These are phyloP conservation scores for Aselliscus stoliczkanus DNA, from an alignment of 2,797 vertebrate genomes.

Conservation along the genomic window DNA sequence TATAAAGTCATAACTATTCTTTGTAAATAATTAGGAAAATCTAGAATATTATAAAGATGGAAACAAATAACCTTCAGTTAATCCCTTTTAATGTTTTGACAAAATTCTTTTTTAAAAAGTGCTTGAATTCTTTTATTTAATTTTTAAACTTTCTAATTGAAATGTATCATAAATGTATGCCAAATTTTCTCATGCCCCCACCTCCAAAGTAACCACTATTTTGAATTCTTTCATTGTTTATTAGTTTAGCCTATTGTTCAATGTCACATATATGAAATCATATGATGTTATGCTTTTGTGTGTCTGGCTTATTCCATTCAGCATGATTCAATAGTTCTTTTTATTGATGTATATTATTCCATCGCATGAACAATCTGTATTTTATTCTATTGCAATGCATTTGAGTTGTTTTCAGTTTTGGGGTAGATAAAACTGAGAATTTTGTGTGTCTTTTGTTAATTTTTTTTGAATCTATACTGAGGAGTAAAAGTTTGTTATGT, in stretches of 20 bases:
- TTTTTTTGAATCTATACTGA: neutral
- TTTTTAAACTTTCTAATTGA: neutral
- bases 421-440: neutral
- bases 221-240: neutral
- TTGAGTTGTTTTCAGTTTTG: neutral
- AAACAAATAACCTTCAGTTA: neutral
- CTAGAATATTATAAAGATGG: neutral
- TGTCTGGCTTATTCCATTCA: neutral
- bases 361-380: neutral
- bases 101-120: neutral
- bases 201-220: neutral
- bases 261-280: neutral
- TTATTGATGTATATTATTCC: neutral
- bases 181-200: neutral
- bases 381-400: neutral
- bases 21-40: conserved; percentile 18
- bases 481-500: neutral
- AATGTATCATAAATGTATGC: neutral
- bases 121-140: neutral
- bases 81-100: neutral
- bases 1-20: neutral
- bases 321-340: neutral
- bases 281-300: neutral
- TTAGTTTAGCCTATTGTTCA: neutral
- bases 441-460: neutral